A percentile compares a stretch with the other conserved stretches of the same genome.
Conservation (phyloP, 2,113 vertebrate species). For the Lycocorax pyrrhopterus region DNA sequence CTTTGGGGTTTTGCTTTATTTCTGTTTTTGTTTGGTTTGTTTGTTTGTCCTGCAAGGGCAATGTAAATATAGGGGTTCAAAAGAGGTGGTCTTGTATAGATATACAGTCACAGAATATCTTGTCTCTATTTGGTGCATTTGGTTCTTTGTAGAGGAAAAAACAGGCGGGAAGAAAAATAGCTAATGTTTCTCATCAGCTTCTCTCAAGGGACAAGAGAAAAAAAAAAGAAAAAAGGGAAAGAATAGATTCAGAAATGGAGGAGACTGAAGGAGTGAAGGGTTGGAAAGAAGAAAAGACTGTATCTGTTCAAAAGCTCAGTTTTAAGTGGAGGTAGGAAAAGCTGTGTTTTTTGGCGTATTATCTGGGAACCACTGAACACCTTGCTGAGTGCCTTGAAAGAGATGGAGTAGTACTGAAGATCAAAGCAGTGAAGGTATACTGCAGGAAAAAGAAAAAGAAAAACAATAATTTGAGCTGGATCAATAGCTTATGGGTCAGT, state of each 20-base stretch:
- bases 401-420: neutral
- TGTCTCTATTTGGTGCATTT: neutral
- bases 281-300: neutral
- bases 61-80: neutral
- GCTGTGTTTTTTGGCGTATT: neutral
- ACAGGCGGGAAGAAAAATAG: neutral
- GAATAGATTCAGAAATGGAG: neutral
- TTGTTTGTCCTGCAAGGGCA: neutral
- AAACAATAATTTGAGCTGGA: neutral
- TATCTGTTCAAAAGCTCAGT: neutral
- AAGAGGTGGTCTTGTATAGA: neutral
- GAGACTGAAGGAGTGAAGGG: neutral
- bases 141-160: neutral
- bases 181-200: neutral
- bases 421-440: neutral
- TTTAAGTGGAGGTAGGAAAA: neutral
- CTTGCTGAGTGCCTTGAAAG: neutral
- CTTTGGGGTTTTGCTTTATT: fast-evolving
- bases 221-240: neutral
- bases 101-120: neutral
- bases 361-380: neutral
- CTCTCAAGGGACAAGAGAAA: neutral
- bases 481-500: neutral
- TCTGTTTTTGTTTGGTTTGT: neutral
- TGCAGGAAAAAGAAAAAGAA: neutral